phyloP scores from a whole-genome alignment of 2,888 invertebrate genomes.

The Serrognathus titanus region DNA sequence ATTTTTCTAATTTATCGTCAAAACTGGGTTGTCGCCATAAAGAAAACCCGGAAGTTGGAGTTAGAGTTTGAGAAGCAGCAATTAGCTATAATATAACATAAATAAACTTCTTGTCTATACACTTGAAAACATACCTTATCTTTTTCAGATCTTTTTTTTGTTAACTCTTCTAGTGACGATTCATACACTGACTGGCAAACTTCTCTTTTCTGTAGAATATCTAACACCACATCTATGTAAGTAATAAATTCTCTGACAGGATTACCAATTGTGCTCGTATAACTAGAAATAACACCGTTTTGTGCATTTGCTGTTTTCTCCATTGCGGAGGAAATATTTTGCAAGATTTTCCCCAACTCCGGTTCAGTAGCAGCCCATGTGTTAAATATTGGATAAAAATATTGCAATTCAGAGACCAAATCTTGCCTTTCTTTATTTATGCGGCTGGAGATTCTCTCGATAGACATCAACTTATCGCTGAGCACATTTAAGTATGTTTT shows the following conservation, averaged over 20 bases:
- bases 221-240: slow-evolving; percentile 66
- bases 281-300: slow-evolving; percentile 48
- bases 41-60: slow-evolving; percentile 40
- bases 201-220: slow-evolving; percentile 61
- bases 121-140: slow-evolving; percentile 52
- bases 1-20: slow-evolving; percentile 55
- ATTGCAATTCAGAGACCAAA: slow-evolving; percentile 55
- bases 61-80: slow-evolving; percentile 33
- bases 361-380: slow-evolving; percentile 61
- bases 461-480: slow-evolving; percentile 58
- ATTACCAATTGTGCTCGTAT: slow-evolving; percentile 45
- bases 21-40: slow-evolving; percentile 60
- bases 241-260: slow-evolving; percentile 61
- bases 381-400: slow-evolving; percentile 60
- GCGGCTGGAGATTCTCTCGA: slow-evolving; percentile 63
- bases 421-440: slow-evolving; percentile 63
- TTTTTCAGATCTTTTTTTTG: slow-evolving; percentile 59
- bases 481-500: slow-evolving; percentile 59
- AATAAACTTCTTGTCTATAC: background rate
- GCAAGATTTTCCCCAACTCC: slow-evolving; percentile 49
- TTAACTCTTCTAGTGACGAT: slow-evolving; percentile 59
- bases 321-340: slow-evolving; percentile 50
- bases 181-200: slow-evolving; percentile 64
- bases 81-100: slow-evolving; percentile 30
- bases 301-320: slow-evolving; percentile 53